These are phyloP conservation scores for Typhlichthys eigenmanni DNA, from an alignment of 2,797 vertebrate genomes.

Conservation along the genomic window DNA sequence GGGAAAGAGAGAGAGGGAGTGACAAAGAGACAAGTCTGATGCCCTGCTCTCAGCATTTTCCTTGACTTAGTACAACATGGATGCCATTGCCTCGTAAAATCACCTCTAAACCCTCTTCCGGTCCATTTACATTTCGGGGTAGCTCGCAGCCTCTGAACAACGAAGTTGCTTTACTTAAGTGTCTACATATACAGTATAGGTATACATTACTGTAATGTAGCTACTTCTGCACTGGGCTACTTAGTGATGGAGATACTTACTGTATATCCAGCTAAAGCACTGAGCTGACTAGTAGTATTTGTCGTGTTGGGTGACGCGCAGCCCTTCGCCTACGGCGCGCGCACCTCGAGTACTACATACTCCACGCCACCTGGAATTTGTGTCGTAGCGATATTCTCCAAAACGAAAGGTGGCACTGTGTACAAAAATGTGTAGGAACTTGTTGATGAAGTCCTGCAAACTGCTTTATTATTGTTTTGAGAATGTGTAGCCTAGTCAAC, in stretches of 20 bases:
- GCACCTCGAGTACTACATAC: too few species aligned
- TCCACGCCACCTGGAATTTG: too few species aligned
- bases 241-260: slow-evolving; percentile 30
- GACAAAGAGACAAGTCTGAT: slow-evolving; percentile 43
- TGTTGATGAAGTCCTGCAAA: too few species aligned
- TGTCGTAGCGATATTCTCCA: too few species aligned
- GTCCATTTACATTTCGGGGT: slow-evolving; percentile 70
- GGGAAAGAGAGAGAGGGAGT: slow-evolving; percentile 16
- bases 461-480: too few species aligned
- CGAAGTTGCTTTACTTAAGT: slow-evolving; percentile 71
- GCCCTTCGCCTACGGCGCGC: too few species aligned
- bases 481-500: too few species aligned
- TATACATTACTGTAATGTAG: slow-evolving; percentile 66
- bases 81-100: slow-evolving; percentile 73
- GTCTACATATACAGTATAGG: slow-evolving; percentile 61
- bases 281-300: slow-evolving; percentile 1
- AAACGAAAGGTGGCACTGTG: too few species aligned
- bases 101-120: slow-evolving; percentile 58
- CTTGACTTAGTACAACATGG: slow-evolving; percentile 62
- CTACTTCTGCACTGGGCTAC: slow-evolving; percentile 31
- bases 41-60: slow-evolving; percentile 68
- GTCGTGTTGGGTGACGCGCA: too few species aligned
- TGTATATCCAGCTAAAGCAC: slow-evolving; percentile 5
- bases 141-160: slow-evolving; percentile 60
- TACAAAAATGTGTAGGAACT: too few species aligned